Evolutionary conservation across 2,113 vertebrate genomes (phyloP), one percentile per base, ranked within the genome.

Genomic region (Mobula hypostoma): DNA sequence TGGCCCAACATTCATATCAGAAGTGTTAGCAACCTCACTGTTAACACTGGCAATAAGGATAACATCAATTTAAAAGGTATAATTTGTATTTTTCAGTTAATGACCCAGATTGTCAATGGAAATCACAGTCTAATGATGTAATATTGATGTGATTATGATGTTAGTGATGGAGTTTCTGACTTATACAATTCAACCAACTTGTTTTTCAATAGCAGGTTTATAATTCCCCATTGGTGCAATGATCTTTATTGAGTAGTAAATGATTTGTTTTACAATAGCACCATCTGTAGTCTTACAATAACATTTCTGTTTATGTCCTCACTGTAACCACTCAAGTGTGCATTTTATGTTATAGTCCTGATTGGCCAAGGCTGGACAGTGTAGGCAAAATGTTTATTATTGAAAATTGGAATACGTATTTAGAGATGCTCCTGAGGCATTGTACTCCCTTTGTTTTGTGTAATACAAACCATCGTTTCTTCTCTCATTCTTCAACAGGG

Each of bases 191-290:
- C 7, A 74, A 48, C 19, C 19, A 56, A 27, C 70, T 93, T 24
- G 15, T 72, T 92, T 92, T 66, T 32, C 5, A 17, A 12, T 14
- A 12, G n/a, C 19, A 92, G 7, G 7, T 72, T 48, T 40, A 72
- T 19, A 36, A 6, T 72, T 40, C 21, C 15, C 24, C 19, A 24
- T 27, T 7, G 21, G 32, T 40, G 68, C 66, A 74, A 2, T 32
- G 32, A 66, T 15, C 68, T 70, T 91, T 27, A 87, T n/a, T 58
- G 17, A 21, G 87, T 68, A 36, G n/a, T 19, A 7, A 72, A 48
- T 76, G 36, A 24, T 93, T 93, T 74, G 68, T 93, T 93, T 93
- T 70, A 32, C 91, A 93, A 93, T 24, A 74, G 91, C 91, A 76
- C 91, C 91, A 74, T 76, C 91, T 76, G 72, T 40, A 93, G 91